Evolutionary conservation across 2,113 vertebrate species (phyloP).

Genomic region (Leuciscus idus): DNA sequence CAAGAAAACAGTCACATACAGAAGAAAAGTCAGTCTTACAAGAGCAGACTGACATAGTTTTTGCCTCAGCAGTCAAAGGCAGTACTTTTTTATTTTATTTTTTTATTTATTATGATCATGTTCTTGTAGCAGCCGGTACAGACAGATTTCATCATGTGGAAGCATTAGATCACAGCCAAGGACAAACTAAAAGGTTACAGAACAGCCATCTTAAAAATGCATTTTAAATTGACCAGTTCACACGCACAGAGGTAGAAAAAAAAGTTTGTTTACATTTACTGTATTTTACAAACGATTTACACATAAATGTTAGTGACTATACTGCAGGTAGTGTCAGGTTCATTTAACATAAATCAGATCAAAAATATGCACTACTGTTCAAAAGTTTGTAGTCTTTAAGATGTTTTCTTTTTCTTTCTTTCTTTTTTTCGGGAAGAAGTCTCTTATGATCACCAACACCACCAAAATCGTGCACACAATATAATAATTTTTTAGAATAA

Average conservation of each 20-base stretch:
- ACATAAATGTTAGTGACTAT: neutral
- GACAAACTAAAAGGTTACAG: neutral
- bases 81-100: neutral
- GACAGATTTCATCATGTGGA: neutral
- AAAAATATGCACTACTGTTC: too few species aligned
- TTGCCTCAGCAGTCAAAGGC: conserved; percentile 23
- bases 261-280: neutral
- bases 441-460: too few species aligned
- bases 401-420: too few species aligned
- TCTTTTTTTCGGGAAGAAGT: too few species aligned
- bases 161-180: conserved; percentile 1
- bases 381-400: too few species aligned
- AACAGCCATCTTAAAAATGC: neutral
- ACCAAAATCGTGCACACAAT: too few species aligned
- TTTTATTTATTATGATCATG: neutral
- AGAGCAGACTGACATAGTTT: neutral
- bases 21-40: neutral
- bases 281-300: neutral
- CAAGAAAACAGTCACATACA: neutral
- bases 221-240: neutral
- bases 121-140: neutral
- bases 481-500: too few species aligned
- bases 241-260: neutral
- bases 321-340: too few species aligned
- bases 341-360: too few species aligned